phyloP scores from a whole-genome alignment of 2,797 vertebrate species.

The Hafferia zeledoni region DNA sequence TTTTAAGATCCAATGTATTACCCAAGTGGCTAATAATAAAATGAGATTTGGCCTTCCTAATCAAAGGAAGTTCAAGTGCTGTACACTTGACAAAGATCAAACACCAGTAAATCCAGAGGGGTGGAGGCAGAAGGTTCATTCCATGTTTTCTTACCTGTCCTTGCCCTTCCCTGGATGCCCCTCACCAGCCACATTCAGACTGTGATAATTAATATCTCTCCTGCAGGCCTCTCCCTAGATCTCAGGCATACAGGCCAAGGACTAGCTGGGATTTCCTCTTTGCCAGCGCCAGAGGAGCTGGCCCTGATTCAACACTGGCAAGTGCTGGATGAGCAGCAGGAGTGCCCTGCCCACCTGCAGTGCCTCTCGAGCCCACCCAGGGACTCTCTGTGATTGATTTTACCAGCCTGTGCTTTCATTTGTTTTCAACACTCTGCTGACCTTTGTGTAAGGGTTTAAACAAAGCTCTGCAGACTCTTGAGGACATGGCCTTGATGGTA shows the following conservation, averaged over 20 bases:
- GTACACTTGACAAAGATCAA: not conserved
- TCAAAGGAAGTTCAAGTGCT: not conserved
- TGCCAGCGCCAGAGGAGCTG: not conserved
- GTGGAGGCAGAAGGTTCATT: not conserved
- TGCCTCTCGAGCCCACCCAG: not conserved
- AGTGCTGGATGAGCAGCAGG: not conserved
- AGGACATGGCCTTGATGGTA: not conserved
- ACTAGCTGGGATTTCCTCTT: not conserved
- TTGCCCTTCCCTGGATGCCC: not conserved
- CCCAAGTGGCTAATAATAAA: not conserved
- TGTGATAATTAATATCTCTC: not conserved
- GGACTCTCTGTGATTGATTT: conserved; percentile 5
- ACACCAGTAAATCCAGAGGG: not conserved
- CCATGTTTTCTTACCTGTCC: not conserved
- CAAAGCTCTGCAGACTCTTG: not conserved
- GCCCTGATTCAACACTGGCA: not conserved
- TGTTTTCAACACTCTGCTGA: conserved; percentile 13
- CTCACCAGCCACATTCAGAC: not conserved
- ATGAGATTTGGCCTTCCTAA: not conserved
- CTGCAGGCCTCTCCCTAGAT: not conserved
- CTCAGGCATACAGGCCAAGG: not conserved
- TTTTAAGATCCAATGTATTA: not conserved
- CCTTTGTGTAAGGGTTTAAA: conserved; percentile 44
- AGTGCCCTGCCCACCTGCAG: not conserved
- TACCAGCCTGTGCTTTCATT: not conserved